Percentiles rank a stretch among this genome's conserved stretches.
Conservation (phyloP, 2,888 invertebrate genomes). For the Drosophila dives region DNA sequence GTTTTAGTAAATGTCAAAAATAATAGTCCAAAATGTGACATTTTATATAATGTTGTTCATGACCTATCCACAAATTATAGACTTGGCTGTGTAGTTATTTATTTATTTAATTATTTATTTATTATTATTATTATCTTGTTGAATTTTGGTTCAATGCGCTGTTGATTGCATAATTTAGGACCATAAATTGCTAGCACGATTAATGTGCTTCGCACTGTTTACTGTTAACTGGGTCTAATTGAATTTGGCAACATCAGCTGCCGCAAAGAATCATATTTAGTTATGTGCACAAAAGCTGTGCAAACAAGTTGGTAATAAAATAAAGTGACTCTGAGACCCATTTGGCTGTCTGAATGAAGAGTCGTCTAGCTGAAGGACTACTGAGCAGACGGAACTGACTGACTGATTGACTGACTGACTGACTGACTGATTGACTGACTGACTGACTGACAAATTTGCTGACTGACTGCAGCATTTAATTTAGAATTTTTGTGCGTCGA, state of each 20-base stretch:
- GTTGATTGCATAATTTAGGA: constrained; percentile 59
- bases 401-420: not conserved
- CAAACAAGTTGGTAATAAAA: constrained; percentile 71
- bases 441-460: not conserved
- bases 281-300: constrained; percentile 47
- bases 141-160: constrained; percentile 30
- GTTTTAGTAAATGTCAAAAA: not conserved
- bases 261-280: constrained; percentile 55
- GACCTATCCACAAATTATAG: not conserved
- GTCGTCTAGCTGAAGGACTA: constrained; percentile 9
- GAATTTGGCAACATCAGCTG: constrained; percentile 53
- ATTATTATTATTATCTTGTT: too few species aligned
- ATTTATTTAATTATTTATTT: not conserved
- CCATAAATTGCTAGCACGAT: constrained; percentile 58
- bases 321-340: constrained; percentile 60
- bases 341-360: constrained; percentile 18
- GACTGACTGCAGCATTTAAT: constrained; percentile 56
- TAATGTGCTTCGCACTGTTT: constrained; percentile 36
- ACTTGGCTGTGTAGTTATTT: not conserved
- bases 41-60: not conserved
- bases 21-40: not conserved
- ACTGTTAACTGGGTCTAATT: constrained; percentile 66
- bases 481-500: constrained; percentile 64
- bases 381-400: not conserved
- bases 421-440: constrained; percentile 6